Conservation (phyloP, 2,888 invertebrate species). For the Smittia aterrima region DNA sequence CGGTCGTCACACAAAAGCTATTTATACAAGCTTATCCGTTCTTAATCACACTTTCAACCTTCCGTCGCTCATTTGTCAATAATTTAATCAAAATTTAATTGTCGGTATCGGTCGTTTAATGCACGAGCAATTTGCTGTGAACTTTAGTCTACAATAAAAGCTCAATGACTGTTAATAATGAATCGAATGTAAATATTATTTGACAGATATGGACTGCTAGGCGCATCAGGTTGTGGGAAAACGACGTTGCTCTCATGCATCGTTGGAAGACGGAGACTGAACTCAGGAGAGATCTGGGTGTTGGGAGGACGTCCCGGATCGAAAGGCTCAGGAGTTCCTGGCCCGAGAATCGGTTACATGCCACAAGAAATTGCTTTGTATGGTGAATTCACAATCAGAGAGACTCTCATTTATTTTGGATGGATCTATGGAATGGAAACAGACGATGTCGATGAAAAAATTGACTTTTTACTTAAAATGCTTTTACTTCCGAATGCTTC, state of each 20-base stretch:
- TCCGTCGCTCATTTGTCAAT: not conserved
- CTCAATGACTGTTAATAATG: not conserved
- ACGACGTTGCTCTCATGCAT: conserved; percentile 84
- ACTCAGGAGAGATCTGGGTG: conserved; percentile 81
- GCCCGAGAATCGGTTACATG: conserved; percentile 87
- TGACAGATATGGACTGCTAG: conserved; percentile 79
- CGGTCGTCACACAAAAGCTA: too few relatives aligned
- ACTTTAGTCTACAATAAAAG: not conserved
- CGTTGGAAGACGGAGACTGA: conserved; percentile 75
- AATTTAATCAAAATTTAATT: not conserved
- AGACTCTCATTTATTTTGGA: conserved; percentile 82
- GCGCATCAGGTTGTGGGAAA: conserved; percentile 89
- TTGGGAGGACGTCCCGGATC: conserved; percentile 81
- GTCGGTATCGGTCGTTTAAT: not conserved
- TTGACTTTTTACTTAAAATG: conserved; percentile 70
- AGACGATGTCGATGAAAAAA: conserved; percentile 64
- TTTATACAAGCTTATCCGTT: too few relatives aligned
- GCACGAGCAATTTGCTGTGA: not conserved
- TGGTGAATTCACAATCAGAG: conserved; percentile 74
- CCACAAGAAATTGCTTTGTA: conserved; percentile 79
- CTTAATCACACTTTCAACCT: not conserved
- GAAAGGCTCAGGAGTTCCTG: conserved; percentile 74
- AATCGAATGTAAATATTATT: conserved; percentile 23
- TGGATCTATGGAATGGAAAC: conserved; percentile 75
- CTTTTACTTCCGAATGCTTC: conserved; percentile 58